Conservation (phyloP, 2,888 invertebrate species). For the Eretmocerus hayati region DNA sequence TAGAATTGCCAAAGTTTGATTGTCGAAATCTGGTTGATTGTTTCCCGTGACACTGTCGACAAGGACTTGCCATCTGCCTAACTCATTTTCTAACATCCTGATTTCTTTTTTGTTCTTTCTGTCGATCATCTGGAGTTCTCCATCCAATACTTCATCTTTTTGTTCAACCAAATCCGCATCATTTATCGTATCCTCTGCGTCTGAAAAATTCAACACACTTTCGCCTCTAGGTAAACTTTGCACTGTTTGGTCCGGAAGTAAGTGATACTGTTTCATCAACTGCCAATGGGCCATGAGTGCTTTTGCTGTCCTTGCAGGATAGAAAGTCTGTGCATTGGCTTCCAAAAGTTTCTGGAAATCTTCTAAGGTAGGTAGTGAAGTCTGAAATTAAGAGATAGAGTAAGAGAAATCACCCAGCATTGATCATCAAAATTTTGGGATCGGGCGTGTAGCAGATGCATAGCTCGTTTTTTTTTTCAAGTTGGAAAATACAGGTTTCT, state of each 20-base stretch:
- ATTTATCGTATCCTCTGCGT: conserved; percentile 83
- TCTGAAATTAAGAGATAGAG: conserved; percentile 51
- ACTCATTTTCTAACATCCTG: conserved; percentile 78
- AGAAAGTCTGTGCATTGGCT: conserved; percentile 78
- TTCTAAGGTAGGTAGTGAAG: conserved; percentile 64
- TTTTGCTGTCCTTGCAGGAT: conserved; percentile 80
- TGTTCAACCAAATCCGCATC: conserved; percentile 77
- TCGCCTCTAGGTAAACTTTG: conserved; percentile 57
- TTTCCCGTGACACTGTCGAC: conserved; percentile 85
- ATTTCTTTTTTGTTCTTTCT: conserved; percentile 79
- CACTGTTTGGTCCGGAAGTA: conserved; percentile 83
- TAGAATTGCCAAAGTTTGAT: conserved; percentile 87
- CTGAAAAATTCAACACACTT: conserved; percentile 71
- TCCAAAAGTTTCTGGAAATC: conserved; percentile 79
- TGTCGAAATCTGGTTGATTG: conserved; percentile 82
- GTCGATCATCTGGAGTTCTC: conserved; percentile 68
- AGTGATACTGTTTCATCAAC: conserved; percentile 82
- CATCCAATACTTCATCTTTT: conserved; percentile 74
- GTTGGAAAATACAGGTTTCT: too few relatives aligned
- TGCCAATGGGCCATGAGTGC: conserved; percentile 85
- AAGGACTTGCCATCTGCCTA: conserved; percentile 85
- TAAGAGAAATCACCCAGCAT: too few relatives aligned
- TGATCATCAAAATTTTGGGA: too few relatives aligned
- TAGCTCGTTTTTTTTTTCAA: too few relatives aligned
- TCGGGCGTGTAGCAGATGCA: too few relatives aligned